Evolutionary conservation across 2,113 vertebrate genomes (phyloP), one percentile per base, ranked within the genome.

Genomic region (Athene cunicularia): DNA sequence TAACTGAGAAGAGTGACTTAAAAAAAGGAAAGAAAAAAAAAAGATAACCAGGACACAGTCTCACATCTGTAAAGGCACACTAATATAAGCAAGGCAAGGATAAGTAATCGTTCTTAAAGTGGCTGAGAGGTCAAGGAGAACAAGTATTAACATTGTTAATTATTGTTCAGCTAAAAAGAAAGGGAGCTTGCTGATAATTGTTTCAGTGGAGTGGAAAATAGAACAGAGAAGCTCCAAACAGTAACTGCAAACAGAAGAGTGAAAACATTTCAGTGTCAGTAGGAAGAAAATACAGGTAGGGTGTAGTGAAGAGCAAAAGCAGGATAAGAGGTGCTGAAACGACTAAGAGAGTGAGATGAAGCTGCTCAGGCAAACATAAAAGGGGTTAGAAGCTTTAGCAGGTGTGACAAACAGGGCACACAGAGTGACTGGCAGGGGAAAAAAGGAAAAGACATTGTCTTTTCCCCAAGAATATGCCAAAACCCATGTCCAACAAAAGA

Each of bases 341-440:
- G 1, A 79, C 8, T 14, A 49, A 47, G 4, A 79, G 21, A 32
- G 37, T 22, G 53, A 55, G 32, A 73, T 20, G 16, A 58, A 55
- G 50, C 24, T 18, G 14, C 22, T 70, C 8, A 60, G 9, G 64
- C 55, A 81, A 88, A 76, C 14, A 28, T 2, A 32, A 5, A 70
- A 92, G 39, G 22, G 27, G 12, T 66, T 49, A 49, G 64, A 73
- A 91, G 32, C 11, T 59, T 62, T 4, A 12, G 32, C 50, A 27
- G 0, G 0, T 63, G 41, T 58, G n/a, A 53, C 33, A 59, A 85
- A 71, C 15, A 53, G 27, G 27, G 43, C 4, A 55, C 5, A 15
- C 3, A 2, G 1, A 23, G 28, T 12, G 26, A 60, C 1, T 13
- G 14, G 37, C 2, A 4, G 3, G 9, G 2, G 2, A 7, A 63